phyloP scores from a whole-genome alignment of 2,888 invertebrate genomes.

The Drosophila mercatorum region DNA sequence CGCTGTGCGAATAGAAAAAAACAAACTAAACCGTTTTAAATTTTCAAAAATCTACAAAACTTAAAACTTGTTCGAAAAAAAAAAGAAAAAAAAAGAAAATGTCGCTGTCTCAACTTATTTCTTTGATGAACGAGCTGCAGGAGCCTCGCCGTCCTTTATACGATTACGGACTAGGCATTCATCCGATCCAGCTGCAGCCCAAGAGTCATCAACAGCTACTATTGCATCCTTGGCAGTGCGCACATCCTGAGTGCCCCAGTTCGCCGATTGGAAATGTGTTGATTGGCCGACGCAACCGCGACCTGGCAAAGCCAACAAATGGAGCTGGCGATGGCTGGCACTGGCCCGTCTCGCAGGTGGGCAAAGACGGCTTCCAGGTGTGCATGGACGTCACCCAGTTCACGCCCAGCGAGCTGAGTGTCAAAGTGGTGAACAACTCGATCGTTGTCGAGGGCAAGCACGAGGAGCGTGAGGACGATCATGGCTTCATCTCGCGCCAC shows the following conservation, averaged over 20 bases:
- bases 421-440: conserved; percentile 90
- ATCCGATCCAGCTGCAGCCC: conserved; percentile 53
- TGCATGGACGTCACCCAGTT: conserved; percentile 92
- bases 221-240: conserved; percentile 51
- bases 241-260: conserved; percentile 35
- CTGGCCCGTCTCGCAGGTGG: conserved; percentile 69
- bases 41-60: neutral
- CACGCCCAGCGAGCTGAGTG: conserved; percentile 90
- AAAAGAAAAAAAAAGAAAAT: conserved; percentile 27
- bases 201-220: conserved; percentile 22
- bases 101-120: conserved; percentile 57
- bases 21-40: neutral
- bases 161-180: conserved; percentile 77
- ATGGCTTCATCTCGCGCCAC: conserved; percentile 90
- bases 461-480: conserved; percentile 90
- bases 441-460: conserved; percentile 91
- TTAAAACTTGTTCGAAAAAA: neutral
- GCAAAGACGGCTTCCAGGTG: conserved; percentile 89
- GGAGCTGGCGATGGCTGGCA: conserved; percentile 12
- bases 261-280: conserved; percentile 42
- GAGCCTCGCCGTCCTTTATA: conserved; percentile 49
- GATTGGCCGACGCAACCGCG: conserved; percentile 32
- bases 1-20: conserved; percentile 27
- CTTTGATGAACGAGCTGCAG: conserved; percentile 57
- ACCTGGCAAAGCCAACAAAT: conserved; percentile 21